Base-by-base conservation (phyloP, 2,888 invertebrate genomes). In the Abscondita cerata region DNA sequence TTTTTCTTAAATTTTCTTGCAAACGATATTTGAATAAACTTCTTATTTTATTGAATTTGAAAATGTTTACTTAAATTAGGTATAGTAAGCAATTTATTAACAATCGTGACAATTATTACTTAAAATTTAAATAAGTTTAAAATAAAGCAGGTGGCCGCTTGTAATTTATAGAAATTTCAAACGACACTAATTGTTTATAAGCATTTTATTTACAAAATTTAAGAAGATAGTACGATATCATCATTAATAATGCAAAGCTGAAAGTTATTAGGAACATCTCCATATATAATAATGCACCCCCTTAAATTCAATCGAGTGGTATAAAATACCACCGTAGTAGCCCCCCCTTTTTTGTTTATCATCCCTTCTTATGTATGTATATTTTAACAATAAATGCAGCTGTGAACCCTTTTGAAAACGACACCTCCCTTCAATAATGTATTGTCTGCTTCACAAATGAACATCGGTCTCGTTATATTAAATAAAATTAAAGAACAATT, bases 241-340 rank as follows among this genome's bases (percentile, higher is more conserved):
- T 11, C 11, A 18, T 3, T 44, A 44, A 41, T 18, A 44, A 16
- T 18, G n/a, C 4, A 18, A 44, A 44, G 44, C 44, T 16, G 33
- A 61, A 61, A 61, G 46, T 55, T 61, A 61, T 61, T 57, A 60
- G 46, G 20, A 51, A 19, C 38, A 50, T 41, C n/a, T 51, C 52
- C 55, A 62, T 62, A 62, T 67, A 64, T 67, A 65, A 67, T 65
- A 67, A 67, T 65, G 65, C 67, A 65, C 67, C 67, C 65, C 63
- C 64, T 59, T 47, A 62, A 59, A 69, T 69, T 69, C 66, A 67
- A 69, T 69, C 67, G 67, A 66, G 62, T 66, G 69, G 69, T 68
- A 68, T 69, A 69, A 68, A 69, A 69, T 69, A 66, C 69, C 69
- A 69, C 69, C 66, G 64, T 59, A 55, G 64, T 62, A 52, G 69